phyloP scores from a whole-genome alignment of 2,888 invertebrate species.

The Trachelus tabidus region DNA sequence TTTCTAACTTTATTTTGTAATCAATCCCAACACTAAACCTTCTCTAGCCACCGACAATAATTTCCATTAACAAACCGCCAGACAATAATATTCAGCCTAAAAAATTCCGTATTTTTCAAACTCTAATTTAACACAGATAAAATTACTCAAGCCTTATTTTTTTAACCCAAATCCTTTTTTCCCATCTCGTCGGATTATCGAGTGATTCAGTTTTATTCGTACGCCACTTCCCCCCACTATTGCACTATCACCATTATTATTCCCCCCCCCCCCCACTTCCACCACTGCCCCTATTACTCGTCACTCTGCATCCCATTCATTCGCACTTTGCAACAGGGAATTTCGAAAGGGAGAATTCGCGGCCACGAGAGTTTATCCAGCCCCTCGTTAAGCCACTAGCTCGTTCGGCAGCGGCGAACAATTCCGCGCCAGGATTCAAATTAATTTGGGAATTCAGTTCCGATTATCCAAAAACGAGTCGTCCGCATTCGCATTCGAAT shows the following conservation, averaged over 20 bases:
- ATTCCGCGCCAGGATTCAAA: not conserved
- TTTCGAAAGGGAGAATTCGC: not conserved
- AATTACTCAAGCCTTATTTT: not conserved
- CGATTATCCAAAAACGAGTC: not conserved
- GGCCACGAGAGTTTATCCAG: not conserved
- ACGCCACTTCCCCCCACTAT: not conserved
- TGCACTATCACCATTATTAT: not conserved
- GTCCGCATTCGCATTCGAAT: not conserved
- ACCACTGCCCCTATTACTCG: not conserved
- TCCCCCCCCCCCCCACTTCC: not conserved
- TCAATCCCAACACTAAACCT: too few species aligned
- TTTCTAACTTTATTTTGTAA: too few species aligned
- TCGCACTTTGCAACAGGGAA: not conserved
- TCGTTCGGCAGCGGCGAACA: not conserved
- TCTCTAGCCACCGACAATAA: too few species aligned
- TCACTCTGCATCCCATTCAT: not conserved
- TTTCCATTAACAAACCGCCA: too few species aligned
- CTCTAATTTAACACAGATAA: not conserved
- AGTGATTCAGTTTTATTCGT: not conserved
- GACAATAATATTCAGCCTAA: too few species aligned
- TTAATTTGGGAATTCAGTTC: not conserved
- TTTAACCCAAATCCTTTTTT: not conserved
- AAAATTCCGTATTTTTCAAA: not conserved
- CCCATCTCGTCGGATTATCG: not conserved
- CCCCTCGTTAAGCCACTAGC: constrained; percentile 11